These are phyloP conservation scores for Otus sunia DNA, from an alignment of 2,113 vertebrate genomes.

Conservation along the genomic window DNA sequence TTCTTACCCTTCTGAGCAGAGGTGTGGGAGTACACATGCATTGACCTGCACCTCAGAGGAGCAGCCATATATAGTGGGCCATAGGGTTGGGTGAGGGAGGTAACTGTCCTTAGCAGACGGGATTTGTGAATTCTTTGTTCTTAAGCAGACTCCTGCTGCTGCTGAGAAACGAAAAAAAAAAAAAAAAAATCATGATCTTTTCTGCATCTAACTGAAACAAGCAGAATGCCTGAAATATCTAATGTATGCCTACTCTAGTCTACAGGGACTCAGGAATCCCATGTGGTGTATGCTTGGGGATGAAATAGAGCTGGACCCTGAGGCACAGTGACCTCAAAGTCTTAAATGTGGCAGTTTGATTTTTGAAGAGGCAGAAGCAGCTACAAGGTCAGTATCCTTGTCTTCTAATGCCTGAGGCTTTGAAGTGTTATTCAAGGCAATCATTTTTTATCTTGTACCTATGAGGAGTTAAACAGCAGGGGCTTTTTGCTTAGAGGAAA, in stretches of 20 bases:
- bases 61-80: background rate
- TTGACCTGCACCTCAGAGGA: background rate
- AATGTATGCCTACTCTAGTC: background rate
- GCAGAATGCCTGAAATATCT: background rate
- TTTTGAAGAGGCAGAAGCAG: background rate
- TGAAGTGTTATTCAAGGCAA: background rate
- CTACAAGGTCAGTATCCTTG: background rate
- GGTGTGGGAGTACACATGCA: rapidly evolving
- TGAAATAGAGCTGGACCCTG: background rate
- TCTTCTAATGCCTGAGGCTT: background rate
- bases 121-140: background rate
- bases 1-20: background rate
- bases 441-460: background rate
- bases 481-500: background rate
- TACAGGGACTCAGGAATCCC: background rate
- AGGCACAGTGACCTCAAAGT: background rate
- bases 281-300: background rate
- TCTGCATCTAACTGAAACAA: background rate
- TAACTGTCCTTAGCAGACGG: background rate
- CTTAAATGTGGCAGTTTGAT: background rate
- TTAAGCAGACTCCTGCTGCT: background rate
- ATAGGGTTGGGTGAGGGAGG: background rate
- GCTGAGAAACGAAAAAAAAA: background rate
- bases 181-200: background rate
- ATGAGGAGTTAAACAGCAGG: background rate